These are phyloP conservation scores for Tauraco erythrolophus DNA, from an alignment of 2,113 vertebrate species.

Conservation along the genomic window DNA sequence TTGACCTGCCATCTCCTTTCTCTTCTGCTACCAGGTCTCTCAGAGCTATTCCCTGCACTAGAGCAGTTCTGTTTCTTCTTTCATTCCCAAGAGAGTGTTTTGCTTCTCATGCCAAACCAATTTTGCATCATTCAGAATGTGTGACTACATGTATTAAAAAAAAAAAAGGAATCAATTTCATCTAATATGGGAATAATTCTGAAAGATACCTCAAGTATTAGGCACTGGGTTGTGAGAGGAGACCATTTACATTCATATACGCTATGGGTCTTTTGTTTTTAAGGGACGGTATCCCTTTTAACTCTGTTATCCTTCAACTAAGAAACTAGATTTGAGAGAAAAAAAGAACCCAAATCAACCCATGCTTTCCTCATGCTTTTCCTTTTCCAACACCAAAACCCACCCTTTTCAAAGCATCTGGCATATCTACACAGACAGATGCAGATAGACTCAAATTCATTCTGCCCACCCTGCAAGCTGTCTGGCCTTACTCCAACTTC, in stretches of 20 bases:
- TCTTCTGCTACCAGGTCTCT: neutral
- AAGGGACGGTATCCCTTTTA: neutral
- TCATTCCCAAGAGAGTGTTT: neutral
- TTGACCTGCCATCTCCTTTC: neutral
- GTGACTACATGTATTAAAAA: neutral
- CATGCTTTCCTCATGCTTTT: neutral
- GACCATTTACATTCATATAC: neutral
- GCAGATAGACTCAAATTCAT: neutral
- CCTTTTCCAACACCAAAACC: neutral
- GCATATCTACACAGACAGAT: neutral
- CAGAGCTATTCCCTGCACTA: neutral
- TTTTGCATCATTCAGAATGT: neutral
- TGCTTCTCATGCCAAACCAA: neutral
- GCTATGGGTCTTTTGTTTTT: neutral
- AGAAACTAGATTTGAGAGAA: neutral
- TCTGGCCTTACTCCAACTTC: constrained; percentile 23
- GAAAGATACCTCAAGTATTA: neutral
- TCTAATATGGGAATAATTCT: neutral
- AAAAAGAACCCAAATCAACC: neutral
- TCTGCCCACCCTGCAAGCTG: constrained; percentile 16
- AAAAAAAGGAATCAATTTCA: neutral
- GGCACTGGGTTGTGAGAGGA: neutral
- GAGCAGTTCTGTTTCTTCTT: neutral
- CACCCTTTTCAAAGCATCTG: neutral
- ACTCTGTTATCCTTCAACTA: neutral